Evolutionary conservation across 2,888 invertebrate species (phyloP).

Genomic region (Crepidodera aurea): DNA sequence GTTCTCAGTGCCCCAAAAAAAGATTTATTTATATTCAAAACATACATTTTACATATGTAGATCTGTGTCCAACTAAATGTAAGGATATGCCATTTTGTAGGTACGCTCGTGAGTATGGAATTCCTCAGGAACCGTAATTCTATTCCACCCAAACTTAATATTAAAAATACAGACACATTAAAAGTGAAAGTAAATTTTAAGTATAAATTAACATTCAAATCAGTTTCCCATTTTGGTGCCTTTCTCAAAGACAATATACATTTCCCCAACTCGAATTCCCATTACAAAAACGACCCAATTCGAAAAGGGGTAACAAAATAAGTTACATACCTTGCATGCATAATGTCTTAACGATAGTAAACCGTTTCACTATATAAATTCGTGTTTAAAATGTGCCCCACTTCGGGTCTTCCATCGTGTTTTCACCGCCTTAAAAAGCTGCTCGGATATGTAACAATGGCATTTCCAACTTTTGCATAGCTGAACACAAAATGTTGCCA

Average conservation of each 20-base stretch:
- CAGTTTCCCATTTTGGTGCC: background rate
- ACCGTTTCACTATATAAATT: slow-evolving; percentile 38
- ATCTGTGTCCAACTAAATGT: no score
- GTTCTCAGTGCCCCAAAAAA: no score
- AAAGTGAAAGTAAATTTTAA: no score
- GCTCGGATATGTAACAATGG: slow-evolving; percentile 37
- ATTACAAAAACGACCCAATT: slow-evolving; percentile 1
- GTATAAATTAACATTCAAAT: background rate
- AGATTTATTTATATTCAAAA: no score
- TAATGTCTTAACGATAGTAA: slow-evolving; percentile 34
- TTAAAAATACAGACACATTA: no score
- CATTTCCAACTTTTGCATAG: slow-evolving; percentile 39
- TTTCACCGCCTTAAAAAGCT: slow-evolving; percentile 36
- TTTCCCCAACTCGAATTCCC: background rate
- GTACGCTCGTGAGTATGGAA: no score
- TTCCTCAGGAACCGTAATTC: no score
- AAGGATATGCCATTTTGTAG: no score
- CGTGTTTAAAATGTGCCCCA: slow-evolving; percentile 38
- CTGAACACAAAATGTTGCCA: slow-evolving; percentile 41
- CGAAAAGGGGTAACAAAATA: slow-evolving; percentile 19
- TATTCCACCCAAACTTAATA: no score
- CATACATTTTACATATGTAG: no score
- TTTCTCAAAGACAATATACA: background rate
- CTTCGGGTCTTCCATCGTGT: slow-evolving; percentile 32
- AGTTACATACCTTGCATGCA: slow-evolving; percentile 33